These are phyloP conservation scores for Hypomecis atomaria DNA, from an alignment of 2,888 invertebrate species.

Conservation along the genomic window DNA sequence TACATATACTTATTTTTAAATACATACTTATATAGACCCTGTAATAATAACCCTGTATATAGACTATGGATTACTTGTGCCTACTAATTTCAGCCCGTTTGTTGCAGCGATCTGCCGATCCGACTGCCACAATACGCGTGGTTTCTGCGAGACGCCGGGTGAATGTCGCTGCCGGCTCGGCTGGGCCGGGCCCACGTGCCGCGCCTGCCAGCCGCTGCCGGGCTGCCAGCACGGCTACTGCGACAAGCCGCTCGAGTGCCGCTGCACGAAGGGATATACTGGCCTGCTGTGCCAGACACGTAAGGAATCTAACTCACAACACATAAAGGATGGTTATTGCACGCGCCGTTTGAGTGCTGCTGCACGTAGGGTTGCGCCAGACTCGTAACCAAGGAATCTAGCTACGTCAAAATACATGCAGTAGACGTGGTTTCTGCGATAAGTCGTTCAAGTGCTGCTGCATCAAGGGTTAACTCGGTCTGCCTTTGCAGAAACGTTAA, in stretches of 20 bases:
- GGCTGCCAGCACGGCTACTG: conserved; percentile 97
- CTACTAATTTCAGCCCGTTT: too few relatives aligned
- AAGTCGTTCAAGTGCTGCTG: not conserved
- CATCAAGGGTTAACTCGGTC: not conserved
- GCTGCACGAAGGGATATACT: conserved; percentile 95
- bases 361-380: too few relatives aligned
- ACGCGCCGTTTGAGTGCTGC: too few relatives aligned
- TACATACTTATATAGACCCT: too few relatives aligned
- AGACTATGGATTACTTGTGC: too few relatives aligned
- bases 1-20: too few relatives aligned
- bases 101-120: conserved; percentile 91
- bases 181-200: conserved; percentile 94
- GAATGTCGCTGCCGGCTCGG: conserved; percentile 97
- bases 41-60: too few relatives aligned
- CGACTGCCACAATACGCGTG: conserved; percentile 93
- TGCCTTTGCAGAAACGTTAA: not conserved
- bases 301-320: conserved; percentile 72
- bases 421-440: not conserved
- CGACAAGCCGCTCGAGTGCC: conserved; percentile 95
- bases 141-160: conserved; percentile 93
- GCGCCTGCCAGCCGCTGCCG: conserved; percentile 94
- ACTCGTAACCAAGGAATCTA: too few relatives aligned
- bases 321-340: too few relatives aligned
- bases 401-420: not conserved
- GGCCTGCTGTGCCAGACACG: conserved; percentile 94